Evolutionary conservation across 1,140 invertebrate species (phyloP), one percentile per base, ranked within the genome.

Genomic region (Muscidifurax raptorellus): DNA sequence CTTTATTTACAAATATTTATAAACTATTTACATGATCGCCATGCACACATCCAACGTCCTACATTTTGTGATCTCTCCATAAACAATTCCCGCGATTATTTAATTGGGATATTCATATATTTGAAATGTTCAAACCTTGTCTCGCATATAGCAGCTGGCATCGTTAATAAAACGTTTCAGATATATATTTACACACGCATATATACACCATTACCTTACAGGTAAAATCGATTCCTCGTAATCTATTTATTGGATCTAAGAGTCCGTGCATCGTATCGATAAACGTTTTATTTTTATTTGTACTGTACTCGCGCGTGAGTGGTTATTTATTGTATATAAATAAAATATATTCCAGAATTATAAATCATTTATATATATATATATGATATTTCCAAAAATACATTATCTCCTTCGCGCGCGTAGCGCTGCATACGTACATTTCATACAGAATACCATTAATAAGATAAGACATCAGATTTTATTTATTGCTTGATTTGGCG

Each of bases 171-270:
- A 72, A 10, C 18, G 27, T 72, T 22, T 28, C 18, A 15, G 9
- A 25, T 67, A 67, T 67, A 4, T 25, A n/a, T 64, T 64, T 22
- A 13, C 18, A 10, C 15, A 66, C 15, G 18, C 18, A 2, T 13
- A 1, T 30, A 69, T 69, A 69, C 25, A 12, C 66, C 4, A 28
- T 69, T 69, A 36, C 2, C 52, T 72, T 74, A 40, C 32, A 40
- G 22, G 71, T 74, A 74, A 74, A 74, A 36, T 36, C 32, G 30
- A 74, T 74, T 74, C 71, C 7, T 32, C 71, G 32, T 74, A 74
- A 74, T 74, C 32, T n/a, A 59, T 40, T 40, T 40, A 74, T 76
- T 52, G 10, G 27, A 75, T 75, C 72, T 25, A 76, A 44, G 40
- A 2, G n/a, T 36, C 3, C 15, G 32, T 5, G 32, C 25, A 10